phyloP scores from a whole-genome alignment of 2,113 vertebrate genomes.

The Passerina amoena region DNA sequence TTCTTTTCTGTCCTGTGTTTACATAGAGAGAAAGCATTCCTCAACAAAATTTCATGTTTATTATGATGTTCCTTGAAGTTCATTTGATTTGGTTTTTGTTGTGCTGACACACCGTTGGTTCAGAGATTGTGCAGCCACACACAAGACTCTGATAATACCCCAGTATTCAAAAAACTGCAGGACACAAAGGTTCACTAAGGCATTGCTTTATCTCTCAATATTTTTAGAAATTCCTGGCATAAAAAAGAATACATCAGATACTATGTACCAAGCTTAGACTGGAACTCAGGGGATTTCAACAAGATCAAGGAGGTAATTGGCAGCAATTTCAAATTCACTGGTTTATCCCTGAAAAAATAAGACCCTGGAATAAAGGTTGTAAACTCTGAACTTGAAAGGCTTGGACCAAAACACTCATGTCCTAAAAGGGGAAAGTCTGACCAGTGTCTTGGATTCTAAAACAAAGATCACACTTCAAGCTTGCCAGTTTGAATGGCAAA shows the following conservation, averaged over 20 bases:
- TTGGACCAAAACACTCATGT: background rate
- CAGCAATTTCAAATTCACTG: background rate
- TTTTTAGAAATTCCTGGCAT: background rate
- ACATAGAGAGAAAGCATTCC: background rate
- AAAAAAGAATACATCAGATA: background rate
- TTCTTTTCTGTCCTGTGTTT: background rate
- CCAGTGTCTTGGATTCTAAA: background rate
- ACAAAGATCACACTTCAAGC: background rate
- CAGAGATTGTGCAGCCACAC: background rate
- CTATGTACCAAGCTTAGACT: background rate
- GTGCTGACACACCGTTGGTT: background rate
- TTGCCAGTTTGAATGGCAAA: background rate
- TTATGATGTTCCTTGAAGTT: background rate
- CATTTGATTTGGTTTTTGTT: background rate
- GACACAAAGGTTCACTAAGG: background rate
- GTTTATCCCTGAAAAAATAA: background rate
- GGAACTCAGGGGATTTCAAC: background rate
- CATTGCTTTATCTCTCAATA: background rate
- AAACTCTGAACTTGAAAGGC: background rate
- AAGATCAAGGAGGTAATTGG: background rate
- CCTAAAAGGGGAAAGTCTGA: background rate
- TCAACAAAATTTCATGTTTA: background rate
- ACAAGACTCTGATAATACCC: background rate
- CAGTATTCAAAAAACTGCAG: background rate
- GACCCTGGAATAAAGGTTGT: background rate